Evolutionary conservation across 2,888 invertebrate genomes (phyloP).

Genomic region (Calameuta pallipes): DNA sequence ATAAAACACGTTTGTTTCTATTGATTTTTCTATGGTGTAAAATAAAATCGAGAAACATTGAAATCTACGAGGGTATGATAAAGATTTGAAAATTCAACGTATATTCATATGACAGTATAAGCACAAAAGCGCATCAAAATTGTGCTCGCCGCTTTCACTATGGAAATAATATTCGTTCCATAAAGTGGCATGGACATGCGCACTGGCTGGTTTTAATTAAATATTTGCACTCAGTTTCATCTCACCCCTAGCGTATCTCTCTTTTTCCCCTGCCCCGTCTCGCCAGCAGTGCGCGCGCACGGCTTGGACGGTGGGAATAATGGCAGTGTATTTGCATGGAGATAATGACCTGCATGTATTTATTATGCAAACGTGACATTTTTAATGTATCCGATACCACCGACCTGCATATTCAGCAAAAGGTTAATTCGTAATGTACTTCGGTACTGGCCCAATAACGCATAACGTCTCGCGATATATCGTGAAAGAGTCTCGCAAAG

Average conservation of each 20-base stretch:
- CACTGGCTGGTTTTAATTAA: conserved; percentile 42
- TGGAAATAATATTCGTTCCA: conserved; percentile 35
- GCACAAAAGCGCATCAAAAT: not conserved
- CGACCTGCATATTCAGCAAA: not conserved
- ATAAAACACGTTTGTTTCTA: not conserved
- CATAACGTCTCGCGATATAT: not conserved
- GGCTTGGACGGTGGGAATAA: conserved; percentile 29
- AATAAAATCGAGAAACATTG: not conserved
- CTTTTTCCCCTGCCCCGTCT: conserved; percentile 13
- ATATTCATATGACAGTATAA: not conserved
- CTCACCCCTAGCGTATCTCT: conserved; percentile 18
- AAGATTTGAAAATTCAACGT: not conserved
- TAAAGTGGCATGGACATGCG: conserved; percentile 18
- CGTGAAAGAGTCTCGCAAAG: not conserved
- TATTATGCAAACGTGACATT: conserved; percentile 24
- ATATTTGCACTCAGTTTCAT: conserved; percentile 50
- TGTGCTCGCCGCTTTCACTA: not conserved
- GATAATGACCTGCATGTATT: conserved; percentile 35
- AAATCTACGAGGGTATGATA: not conserved
- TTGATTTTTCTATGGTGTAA: not conserved
- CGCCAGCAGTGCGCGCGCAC: conserved; percentile 11
- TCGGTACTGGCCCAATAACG: not conserved
- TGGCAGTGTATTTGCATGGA: conserved; percentile 33
- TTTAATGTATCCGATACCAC: conserved; percentile 12
- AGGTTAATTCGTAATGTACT: not conserved